Evolutionary conservation across 1,140 invertebrate genomes (phyloP).

Genomic region (Charaxes varanes): DNA sequence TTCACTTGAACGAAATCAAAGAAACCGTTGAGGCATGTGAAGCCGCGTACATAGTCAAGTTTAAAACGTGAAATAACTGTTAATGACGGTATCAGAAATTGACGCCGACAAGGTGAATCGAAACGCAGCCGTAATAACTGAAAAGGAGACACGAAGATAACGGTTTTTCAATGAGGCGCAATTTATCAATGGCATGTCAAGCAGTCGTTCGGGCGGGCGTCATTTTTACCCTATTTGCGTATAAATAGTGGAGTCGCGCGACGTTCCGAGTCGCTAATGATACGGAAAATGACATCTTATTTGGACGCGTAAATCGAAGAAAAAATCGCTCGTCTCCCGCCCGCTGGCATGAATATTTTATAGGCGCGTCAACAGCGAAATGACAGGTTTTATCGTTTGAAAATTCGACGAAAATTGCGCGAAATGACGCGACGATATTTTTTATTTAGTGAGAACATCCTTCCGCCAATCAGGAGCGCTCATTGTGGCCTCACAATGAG

Average conservation of each 20-base stretch:
- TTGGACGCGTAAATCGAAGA: slow-evolving; percentile 70
- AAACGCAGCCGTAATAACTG: slow-evolving; percentile 24
- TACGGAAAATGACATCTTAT: slow-evolving; percentile 75
- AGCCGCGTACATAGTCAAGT: too few species aligned
- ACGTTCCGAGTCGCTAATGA: slow-evolving; percentile 71
- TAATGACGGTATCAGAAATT: slow-evolving; percentile 11
- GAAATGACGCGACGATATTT: slow-evolving; percentile 73
- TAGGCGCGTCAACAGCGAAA: slow-evolving; percentile 71
- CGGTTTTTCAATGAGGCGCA: slow-evolving; percentile 59
- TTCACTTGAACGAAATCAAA: too few species aligned
- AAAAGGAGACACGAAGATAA: slow-evolving; percentile 41
- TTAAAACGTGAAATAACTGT: too few species aligned
- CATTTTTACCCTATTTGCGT: slow-evolving; percentile 73
- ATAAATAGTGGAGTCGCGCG: slow-evolving; percentile 67
- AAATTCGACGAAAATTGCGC: slow-evolving; percentile 71
- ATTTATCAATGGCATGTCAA: slow-evolving; percentile 71
- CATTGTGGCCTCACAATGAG: slow-evolving; percentile 65
- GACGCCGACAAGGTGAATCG: slow-evolving; percentile 9
- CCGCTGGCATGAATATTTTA: slow-evolving; percentile 72
- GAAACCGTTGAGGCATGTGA: too few species aligned
- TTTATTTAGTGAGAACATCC: slow-evolving; percentile 72
- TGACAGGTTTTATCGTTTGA: slow-evolving; percentile 75
- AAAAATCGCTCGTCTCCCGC: slow-evolving; percentile 71
- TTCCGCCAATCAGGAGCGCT: slow-evolving; percentile 70
- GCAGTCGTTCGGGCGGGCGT: slow-evolving; percentile 65